Evolutionary conservation across 2,113 vertebrate species (phyloP), one percentile per base, ranked within the genome.

Genomic region (Nycticebus coucang): DNA sequence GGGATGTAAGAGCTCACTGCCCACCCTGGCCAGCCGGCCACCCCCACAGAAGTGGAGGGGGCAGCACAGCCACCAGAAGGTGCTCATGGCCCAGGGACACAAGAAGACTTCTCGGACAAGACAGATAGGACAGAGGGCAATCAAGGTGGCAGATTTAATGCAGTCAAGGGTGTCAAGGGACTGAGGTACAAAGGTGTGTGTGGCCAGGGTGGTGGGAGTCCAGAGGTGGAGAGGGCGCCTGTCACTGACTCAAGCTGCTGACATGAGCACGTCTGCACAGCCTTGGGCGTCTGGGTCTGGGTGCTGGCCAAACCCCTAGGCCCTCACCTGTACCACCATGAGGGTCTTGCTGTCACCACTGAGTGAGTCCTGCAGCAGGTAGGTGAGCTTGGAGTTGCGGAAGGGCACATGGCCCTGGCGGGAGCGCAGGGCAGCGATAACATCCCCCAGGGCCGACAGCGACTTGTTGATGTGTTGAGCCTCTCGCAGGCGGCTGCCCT

Each of bases 391-490:
- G 4, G 99, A 99, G 98, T 99, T 99, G 74, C 99, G 99, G 98
- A 99, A 99, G 22, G 99, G 99, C 90, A 99, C 98, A 1, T 99
- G 99, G 21, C 99, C 98, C 98, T 99, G 99, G 4, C 98, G 98
- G 80, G 99, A 98, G 13, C 99, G 99, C 98, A 99, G 98, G 0
- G 99, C 99, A 0, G 99, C 99, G 69, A 99, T 99, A 95, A 99
- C 99, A 0, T 99, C 99, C 0, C 99, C 99, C 93, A 99, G 98
- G 0, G 99, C 99, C 0, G 99, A 99, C 96, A 99, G 98, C 0
- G 99, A 99, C 71, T 99, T 99, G 98, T 99, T 99, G 98, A 99
- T 99, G 98, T 99, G 99, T 98, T 99, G 99, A 0, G 99, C 99
- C 95, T 99, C 99, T 0, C 99, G 97, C 62, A 99, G 98, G 15